phyloP scores from a whole-genome alignment of 2,888 invertebrate species.

The Lydus trimaculatus region DNA sequence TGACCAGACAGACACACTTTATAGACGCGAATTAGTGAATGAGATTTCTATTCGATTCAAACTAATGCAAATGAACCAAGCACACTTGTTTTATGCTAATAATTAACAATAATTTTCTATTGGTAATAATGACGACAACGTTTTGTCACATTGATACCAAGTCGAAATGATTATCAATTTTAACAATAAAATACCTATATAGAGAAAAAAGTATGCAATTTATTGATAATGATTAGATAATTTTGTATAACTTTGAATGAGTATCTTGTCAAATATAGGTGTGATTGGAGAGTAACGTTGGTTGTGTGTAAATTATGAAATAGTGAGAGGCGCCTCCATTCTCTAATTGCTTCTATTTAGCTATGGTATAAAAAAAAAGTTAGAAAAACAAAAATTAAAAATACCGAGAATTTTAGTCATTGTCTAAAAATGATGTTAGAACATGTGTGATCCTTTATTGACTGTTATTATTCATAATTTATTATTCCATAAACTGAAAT shows the following conservation, averaged over 20 bases:
- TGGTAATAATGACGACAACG: neutral
- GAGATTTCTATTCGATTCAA: neutral
- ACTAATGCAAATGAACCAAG: neutral
- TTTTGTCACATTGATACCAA: neutral
- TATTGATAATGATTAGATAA: conserved; percentile 5
- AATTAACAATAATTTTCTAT: neutral
- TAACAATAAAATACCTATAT: neutral
- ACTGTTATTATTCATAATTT: neutral
- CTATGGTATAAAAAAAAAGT: neutral
- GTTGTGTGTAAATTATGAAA: neutral
- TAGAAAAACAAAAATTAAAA: too few relatives aligned
- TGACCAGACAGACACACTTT: neutral
- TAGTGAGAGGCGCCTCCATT: neutral
- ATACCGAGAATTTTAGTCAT: neutral
- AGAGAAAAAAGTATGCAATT: neutral
- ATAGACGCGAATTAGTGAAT: neutral
- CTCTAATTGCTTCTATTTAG: neutral
- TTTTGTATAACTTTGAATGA: neutral
- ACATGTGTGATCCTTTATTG: neutral
- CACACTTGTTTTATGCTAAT: neutral
- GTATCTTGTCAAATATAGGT: conserved; percentile 1
- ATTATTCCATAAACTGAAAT: neutral
- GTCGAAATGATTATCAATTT: neutral
- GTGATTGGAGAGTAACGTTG: conserved; percentile 4
- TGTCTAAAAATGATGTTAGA: neutral